phyloP scores from a whole-genome alignment of 1,140 invertebrate species.

The Brachionus asplanchnoidis region DNA sequence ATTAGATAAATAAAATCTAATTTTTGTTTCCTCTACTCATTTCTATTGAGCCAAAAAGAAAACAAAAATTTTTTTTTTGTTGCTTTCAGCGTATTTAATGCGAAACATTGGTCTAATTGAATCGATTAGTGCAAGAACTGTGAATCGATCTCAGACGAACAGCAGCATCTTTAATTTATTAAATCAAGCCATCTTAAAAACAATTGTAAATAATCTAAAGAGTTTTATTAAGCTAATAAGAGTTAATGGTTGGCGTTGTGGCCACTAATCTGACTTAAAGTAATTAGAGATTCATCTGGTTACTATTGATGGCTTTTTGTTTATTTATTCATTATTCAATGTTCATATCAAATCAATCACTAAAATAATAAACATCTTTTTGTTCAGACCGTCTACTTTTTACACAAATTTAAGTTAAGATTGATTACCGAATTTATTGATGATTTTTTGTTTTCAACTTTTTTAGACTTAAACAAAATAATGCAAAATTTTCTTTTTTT shows the following conservation, averaged over 20 bases:
- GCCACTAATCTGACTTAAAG: not conserved
- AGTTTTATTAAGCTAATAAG: not conserved
- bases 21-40: not conserved
- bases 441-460: not conserved
- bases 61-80: not conserved
- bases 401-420: not conserved
- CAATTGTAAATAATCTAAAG: not conserved
- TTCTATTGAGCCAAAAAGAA: not conserved
- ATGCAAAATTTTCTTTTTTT: too few species aligned
- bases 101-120: not conserved
- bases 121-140: not conserved
- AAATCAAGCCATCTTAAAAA: not conserved
- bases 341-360: not conserved
- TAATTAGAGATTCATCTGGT: not conserved
- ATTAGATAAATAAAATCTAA: not conserved
- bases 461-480: too few species aligned
- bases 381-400: not conserved
- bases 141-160: not conserved
- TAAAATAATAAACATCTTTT: not conserved
- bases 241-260: not conserved
- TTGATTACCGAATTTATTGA: not conserved
- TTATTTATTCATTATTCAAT: constrained; percentile 1
- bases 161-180: not conserved
- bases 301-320: not conserved
- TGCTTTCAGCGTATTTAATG: not conserved